phyloP scores from a whole-genome alignment of 2,888 invertebrate species.

The Erebia aethiops region DNA sequence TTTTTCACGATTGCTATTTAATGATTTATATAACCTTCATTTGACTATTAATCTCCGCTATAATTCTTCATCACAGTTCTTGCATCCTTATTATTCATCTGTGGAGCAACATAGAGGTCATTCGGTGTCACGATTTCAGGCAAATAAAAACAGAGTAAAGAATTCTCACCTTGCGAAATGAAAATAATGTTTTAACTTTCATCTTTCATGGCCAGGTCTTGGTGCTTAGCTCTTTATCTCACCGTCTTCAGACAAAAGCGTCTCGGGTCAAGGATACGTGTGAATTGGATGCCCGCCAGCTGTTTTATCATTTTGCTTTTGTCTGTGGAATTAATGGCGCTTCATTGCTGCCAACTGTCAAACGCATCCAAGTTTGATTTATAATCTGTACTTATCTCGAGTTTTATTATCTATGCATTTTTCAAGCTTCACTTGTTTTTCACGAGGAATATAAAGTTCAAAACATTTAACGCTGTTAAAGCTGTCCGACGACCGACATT shows the following conservation, averaged over 20 bases:
- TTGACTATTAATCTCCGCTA: background rate
- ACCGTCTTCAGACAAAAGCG: conserved; percentile 44
- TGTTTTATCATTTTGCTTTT: conserved; percentile 34
- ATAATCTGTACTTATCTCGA: conserved; percentile 9
- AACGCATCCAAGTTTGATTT: conserved; percentile 25
- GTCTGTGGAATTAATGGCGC: conserved; percentile 37
- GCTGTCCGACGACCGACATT: background rate
- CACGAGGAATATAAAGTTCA: background rate
- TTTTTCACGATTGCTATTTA: background rate
- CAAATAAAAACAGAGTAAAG: conserved; percentile 29
- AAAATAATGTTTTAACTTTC: conserved; percentile 46
- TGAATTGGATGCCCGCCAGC: conserved; percentile 56
- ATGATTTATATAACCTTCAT: background rate
- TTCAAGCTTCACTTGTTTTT: background rate
- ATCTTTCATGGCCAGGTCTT: conserved; percentile 46
- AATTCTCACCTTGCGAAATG: conserved; percentile 43
- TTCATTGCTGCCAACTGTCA: conserved; percentile 33
- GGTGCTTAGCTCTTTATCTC: conserved; percentile 36
- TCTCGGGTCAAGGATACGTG: conserved; percentile 58
- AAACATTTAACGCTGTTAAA: background rate
- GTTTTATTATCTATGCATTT: background rate
- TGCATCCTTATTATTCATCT: conserved; percentile 1
- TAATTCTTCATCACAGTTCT: conserved; percentile 1
- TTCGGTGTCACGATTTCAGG: conserved; percentile 29
- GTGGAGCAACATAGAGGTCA: conserved; percentile 14